Evolutionary conservation across 2,888 invertebrate species (phyloP), one percentile per base, ranked within the genome.

Genomic region (Adineta ricciae): DNA sequence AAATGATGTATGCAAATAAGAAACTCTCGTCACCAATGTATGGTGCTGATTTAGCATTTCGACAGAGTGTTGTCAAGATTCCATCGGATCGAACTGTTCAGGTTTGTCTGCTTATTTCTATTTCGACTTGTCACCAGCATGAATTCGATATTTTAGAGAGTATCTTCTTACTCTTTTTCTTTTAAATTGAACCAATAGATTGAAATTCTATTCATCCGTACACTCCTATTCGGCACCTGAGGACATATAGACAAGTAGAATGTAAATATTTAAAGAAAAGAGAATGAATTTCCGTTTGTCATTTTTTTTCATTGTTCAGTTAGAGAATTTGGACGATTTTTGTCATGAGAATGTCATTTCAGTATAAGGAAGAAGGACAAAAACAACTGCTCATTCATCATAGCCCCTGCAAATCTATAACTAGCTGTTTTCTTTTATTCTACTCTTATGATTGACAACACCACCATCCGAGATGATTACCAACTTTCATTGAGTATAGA

Each of bases 11-110:
- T 78, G 24, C 38, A 38, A 78, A 38, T n/a, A 41, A 24, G 0
- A 78, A 46, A 46, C 46, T 78, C 24, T 38, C 78, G 41, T 9
- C n/a, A 7, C 5, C n/a, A 5, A 9, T 19, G 24, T 38, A 24
- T 41, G 2, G 16, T 41, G 78, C 50, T 24, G 84, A 85, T 3
- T 73, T 83, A n/a, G 27, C 85, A 83, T 85, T 85, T 84, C 83
- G 84, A 54, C 78, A 85, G 56, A 85, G 85, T 56, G 52, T 85
- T 19, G 41, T 41, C 11, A 83, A 83, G 56, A 36, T 46, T n/a
- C 27, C 64, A 32, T 38, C 78, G 21, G 78, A 85, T 14, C 72
- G 85, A 32, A 73, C 83, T n/a, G 50, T 52, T 41, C 85, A 85
- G 73, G 85, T 85, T 41, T n/a, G 64, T 32, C 8, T 64, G 24